Percentiles rank a stretch among this genome's conserved stretches.
Conservation (phyloP, 2,888 invertebrate genomes). For the Perizoma flavofasciatum region DNA sequence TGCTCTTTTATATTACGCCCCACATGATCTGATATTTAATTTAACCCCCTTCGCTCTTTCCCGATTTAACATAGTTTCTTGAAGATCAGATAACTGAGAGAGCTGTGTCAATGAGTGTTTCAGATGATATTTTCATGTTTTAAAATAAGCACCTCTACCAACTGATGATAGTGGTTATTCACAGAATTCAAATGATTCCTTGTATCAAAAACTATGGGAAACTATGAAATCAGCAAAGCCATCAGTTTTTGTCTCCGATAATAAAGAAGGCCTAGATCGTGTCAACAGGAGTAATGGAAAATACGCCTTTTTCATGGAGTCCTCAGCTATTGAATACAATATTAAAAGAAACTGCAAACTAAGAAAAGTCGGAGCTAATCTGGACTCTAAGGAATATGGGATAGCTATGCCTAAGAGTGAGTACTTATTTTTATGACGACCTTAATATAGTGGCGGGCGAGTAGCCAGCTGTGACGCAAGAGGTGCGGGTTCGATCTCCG, state of each 20-base stretch:
- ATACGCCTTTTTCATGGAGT: constrained; percentile 98
- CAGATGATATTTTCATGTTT: no score
- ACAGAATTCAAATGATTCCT: constrained; percentile 91
- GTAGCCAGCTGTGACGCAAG: no score
- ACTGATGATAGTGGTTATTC: constrained; percentile 42
- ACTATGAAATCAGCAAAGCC: constrained; percentile 93
- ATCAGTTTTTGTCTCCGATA: constrained; percentile 90
- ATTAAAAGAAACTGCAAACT: constrained; percentile 92
- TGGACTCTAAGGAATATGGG: constrained; percentile 93
- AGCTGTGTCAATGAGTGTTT: no score
- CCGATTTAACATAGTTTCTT: no score
- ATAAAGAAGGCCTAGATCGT: constrained; percentile 92
- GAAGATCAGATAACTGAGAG: no score
- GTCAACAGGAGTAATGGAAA: constrained; percentile 89
- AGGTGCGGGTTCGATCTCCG: no score
- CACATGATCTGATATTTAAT: no score
- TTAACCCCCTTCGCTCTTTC: no score
- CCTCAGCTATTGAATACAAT: constrained; percentile 95
- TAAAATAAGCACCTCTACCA: no score
- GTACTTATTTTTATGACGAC: constrained; percentile 47
- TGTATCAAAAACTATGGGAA: constrained; percentile 95
- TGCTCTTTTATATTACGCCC: no score
- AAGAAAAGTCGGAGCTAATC: constrained; percentile 89
- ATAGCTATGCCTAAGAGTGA: constrained; percentile 93
- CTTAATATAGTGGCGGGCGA: neutral